These are phyloP conservation scores for Heliconius congener DNA, from an alignment of 1,140 invertebrate species.

Conservation along the genomic window DNA sequence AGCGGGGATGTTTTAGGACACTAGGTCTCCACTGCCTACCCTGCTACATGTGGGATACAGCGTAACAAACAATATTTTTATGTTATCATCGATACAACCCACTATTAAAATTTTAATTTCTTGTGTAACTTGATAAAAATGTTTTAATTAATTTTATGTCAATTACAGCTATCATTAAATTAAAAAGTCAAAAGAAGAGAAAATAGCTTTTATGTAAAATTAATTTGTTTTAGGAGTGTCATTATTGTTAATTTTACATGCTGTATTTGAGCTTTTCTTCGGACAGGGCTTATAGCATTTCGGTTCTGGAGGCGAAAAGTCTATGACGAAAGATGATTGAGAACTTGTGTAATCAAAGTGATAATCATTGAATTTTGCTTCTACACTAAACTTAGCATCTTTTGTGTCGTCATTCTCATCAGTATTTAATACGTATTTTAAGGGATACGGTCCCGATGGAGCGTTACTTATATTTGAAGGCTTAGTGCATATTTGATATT, in stretches of 20 bases:
- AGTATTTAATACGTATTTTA: conserved; percentile 71
- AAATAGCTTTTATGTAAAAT: neutral
- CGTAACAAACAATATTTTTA: no score
- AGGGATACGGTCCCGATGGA: conserved; percentile 67
- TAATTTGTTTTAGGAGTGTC: neutral
- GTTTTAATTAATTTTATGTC: neutral
- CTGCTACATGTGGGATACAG: no score
- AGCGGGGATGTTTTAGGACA: no score
- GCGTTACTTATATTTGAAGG: conserved; percentile 68
- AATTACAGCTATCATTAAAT: neutral
- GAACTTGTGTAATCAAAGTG: conserved; percentile 74
- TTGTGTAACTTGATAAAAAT: neutral
- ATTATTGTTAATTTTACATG: conserved; percentile 21
- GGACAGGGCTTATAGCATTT: conserved; percentile 48
- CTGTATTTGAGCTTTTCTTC: conserved; percentile 33
- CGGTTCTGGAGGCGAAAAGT: conserved; percentile 68
- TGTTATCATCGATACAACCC: no score
- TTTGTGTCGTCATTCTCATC: conserved; percentile 43
- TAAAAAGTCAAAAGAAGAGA: neutral
- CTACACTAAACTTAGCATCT: conserved; percentile 62
- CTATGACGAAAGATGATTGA: conserved; percentile 66
- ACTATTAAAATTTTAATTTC: no score
- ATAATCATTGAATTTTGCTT: conserved; percentile 74
- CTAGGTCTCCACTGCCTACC: no score
- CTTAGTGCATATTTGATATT: conserved; percentile 69